Percentiles rank a stretch among this genome's conserved stretches.
These are phyloP conservation scores for Uloborus plumipes DNA, from an alignment of 2,888 invertebrate genomes.

Conservation along the genomic window DNA sequence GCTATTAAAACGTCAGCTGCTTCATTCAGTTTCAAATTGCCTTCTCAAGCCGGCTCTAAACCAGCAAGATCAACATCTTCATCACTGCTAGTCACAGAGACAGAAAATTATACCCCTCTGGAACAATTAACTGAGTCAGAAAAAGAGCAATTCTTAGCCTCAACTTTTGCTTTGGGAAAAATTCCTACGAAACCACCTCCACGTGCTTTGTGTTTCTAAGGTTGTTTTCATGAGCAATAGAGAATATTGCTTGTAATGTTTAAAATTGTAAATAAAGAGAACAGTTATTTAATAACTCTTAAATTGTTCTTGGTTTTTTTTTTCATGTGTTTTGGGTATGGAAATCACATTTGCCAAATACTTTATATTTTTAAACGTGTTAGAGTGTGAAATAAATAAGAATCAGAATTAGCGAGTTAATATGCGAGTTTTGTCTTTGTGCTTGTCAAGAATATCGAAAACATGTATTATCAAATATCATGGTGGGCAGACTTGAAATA, in stretches of 20 bases:
- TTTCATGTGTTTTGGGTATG: too few relatives aligned
- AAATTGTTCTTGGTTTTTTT: too few relatives aligned
- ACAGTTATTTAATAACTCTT: too few relatives aligned
- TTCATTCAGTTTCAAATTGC: slow-evolving; percentile 47
- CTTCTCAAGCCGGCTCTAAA: not conserved
- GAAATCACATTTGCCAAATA: too few relatives aligned
- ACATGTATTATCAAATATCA: too few relatives aligned
- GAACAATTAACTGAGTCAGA: slow-evolving; percentile 31
- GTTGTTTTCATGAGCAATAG: not conserved
- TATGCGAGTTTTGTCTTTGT: too few relatives aligned
- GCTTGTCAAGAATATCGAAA: too few relatives aligned
- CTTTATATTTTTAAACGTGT: too few relatives aligned
- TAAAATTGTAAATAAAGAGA: not conserved
- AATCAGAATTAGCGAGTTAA: too few relatives aligned
- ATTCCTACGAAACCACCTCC: slow-evolving; percentile 48
- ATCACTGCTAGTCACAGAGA: not conserved
- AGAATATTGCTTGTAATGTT: not conserved
- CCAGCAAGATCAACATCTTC: not conserved
- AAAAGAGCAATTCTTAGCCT: slow-evolving; percentile 49
- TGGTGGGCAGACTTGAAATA: too few relatives aligned
- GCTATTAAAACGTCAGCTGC: slow-evolving; percentile 3
- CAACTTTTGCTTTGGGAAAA: slow-evolving; percentile 47
- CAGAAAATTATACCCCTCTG: slow-evolving; percentile 29
- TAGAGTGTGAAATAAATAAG: too few relatives aligned
- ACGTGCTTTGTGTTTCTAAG: slow-evolving; percentile 24